These are phyloP conservation scores for Urocitellus parryii DNA, from an alignment of 2,113 vertebrate genomes.

Conservation along the genomic window DNA sequence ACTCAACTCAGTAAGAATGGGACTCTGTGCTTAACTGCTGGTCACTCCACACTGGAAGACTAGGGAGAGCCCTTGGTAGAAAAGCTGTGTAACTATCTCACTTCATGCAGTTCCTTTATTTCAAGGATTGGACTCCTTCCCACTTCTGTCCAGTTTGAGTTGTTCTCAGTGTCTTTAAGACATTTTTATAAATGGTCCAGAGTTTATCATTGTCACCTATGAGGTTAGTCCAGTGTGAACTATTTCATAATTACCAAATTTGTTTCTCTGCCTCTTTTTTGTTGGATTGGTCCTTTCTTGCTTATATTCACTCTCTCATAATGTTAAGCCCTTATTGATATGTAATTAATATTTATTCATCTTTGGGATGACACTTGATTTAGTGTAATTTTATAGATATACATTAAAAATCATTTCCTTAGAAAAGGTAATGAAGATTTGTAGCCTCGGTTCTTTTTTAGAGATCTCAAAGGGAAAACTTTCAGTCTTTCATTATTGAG, in stretches of 20 bases:
- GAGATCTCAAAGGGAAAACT: not conserved
- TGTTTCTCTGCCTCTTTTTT: not conserved
- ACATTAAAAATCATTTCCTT: not conserved
- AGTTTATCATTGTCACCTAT: not conserved
- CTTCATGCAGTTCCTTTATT: not conserved
- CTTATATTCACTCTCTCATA: not conserved
- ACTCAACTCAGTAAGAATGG: not conserved
- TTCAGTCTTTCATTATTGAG: not conserved
- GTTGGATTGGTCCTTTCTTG: not conserved
- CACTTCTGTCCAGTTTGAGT: not conserved
- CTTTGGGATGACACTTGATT: not conserved
- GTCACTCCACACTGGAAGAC: not conserved
- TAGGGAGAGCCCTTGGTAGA: not conserved
- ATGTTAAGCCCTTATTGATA: not conserved
- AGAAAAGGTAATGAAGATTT: conserved; percentile 7
- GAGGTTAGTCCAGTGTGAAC: not conserved
- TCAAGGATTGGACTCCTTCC: not conserved
- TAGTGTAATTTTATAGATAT: not conserved
- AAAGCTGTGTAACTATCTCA: not conserved
- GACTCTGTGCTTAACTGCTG: not conserved
- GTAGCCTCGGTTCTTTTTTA: not conserved
- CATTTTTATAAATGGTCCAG: not conserved
- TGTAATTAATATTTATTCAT: conserved; percentile 1
- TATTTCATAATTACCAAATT: not conserved
- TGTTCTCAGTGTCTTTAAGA: not conserved